Evolutionary conservation across 92 coral and sea anemone genomes (phyloP), one percentile per base, ranked within the genome.

Genomic region (Anthopleura xanthogrammica): DNA sequence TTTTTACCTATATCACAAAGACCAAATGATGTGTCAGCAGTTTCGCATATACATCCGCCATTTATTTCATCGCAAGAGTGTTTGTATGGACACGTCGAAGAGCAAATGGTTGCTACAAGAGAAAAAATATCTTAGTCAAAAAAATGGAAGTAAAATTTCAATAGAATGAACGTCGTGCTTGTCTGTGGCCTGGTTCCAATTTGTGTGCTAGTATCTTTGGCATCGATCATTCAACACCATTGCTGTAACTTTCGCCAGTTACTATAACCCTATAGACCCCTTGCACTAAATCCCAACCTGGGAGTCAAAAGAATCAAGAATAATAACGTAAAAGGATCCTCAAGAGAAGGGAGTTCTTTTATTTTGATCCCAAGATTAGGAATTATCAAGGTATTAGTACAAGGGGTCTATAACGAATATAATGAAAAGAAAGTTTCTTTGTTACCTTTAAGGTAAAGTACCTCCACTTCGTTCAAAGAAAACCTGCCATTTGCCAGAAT

Each of bases 41-140:
- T 48, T 2, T 22, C 87, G 64, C 93, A 90, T 9, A 42, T 76
- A 65, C 93, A 90, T 29, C 83, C 77, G 22, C 90, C 93, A 29
- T 50, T 90, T 60, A 90, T 79, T 76, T 86, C 93, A 43, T 90
- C 93, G 40, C 93, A 90, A 22, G 39, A 36, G 7, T 90, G 77
- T 60, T 86, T 71, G 41, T 83, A 90, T 12, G 79, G 83, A 70
- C 93, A 90, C 41, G 22, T 77, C 1, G 79, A 48, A 12, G 48
- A 43, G 52, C 93, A 90, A 55, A 90, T 56, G 52, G 88, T 82
- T 7, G 36, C 93, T 90, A 66, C 11, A 24, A 12, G 12, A 64
- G 48, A 20, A 42, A 66, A 77, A 16, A 52, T 65, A 36, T 16
- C 36, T 48, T 56, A 43, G 54, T 68, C 23, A 75, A 39, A 41